phyloP scores from a whole-genome alignment of 2,113 vertebrate genomes.

The Brachirus orientalis region DNA sequence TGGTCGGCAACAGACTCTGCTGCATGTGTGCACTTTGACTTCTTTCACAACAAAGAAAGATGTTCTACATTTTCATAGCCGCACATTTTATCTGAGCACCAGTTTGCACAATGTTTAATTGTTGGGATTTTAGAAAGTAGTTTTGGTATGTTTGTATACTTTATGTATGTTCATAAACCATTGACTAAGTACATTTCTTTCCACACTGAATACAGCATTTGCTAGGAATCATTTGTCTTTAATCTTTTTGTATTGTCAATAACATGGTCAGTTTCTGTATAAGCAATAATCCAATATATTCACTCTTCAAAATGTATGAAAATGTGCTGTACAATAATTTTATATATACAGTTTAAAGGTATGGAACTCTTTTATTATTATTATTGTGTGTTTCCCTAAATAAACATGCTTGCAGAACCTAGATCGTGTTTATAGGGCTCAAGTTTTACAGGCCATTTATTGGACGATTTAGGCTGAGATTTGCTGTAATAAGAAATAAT shows the following conservation, averaged over 20 bases:
- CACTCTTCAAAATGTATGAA: conserved; percentile 5
- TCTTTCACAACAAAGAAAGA: background rate
- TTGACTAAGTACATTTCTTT: too few relatives aligned
- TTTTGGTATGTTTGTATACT: too few relatives aligned
- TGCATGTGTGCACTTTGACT: background rate
- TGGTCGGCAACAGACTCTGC: background rate
- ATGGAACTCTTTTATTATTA: background rate
- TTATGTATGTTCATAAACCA: background rate
- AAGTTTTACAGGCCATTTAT: background rate
- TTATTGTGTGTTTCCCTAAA: conserved; percentile 26
- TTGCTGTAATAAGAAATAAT: conserved; percentile 27
- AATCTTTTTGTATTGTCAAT: too few relatives aligned
- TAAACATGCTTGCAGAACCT: conserved; percentile 32
- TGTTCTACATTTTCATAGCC: background rate
- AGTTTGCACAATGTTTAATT: conserved; percentile 6
- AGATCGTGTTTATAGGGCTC: conserved; percentile 4
- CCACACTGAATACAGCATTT: too few relatives aligned
- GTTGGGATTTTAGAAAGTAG: background rate
- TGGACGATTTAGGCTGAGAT: too few relatives aligned
- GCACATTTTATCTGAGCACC: conserved; percentile 1
- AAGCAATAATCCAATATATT: background rate
- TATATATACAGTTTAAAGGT: background rate
- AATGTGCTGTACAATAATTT: too few relatives aligned
- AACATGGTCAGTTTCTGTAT: background rate
- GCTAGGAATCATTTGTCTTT: too few relatives aligned